These are phyloP conservation scores for Salvelinus namaycush DNA, from an alignment of 2,113 vertebrate species.

Conservation along the genomic window DNA sequence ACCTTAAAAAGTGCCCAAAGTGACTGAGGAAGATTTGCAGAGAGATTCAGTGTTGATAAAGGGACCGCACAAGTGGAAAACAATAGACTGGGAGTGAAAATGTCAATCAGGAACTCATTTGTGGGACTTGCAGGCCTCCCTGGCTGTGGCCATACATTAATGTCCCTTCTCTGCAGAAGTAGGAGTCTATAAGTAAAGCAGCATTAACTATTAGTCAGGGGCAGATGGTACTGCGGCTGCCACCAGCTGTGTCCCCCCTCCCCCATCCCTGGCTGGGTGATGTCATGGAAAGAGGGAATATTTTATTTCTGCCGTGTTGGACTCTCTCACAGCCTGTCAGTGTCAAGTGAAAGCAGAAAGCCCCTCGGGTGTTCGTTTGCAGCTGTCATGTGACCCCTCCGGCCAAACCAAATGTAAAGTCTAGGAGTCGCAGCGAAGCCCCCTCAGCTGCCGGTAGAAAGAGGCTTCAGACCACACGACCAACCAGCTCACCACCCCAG, in stretches of 20 bases:
- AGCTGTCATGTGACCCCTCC: constrained; percentile 80
- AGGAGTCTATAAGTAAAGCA: constrained; percentile 79
- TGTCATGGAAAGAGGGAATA: constrained; percentile 88
- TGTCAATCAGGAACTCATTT: constrained; percentile 39
- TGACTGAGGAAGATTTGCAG: neutral
- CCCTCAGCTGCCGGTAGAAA: constrained; percentile 75
- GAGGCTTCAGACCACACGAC: constrained; percentile 62
- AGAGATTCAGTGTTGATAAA: neutral
- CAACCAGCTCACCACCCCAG: constrained; percentile 32
- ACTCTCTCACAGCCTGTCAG: constrained; percentile 76
- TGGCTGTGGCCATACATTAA: constrained; percentile 30
- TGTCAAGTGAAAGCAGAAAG: constrained; percentile 78
- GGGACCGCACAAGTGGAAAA: neutral
- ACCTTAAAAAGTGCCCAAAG: neutral
- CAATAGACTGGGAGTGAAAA: constrained; percentile 28
- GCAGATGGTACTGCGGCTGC: constrained; percentile 91
- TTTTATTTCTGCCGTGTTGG: constrained; percentile 76
- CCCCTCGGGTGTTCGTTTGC: constrained; percentile 72
- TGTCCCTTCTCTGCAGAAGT: constrained; percentile 52
- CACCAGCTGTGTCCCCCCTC: constrained; percentile 84
- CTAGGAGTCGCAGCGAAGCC: constrained; percentile 64
- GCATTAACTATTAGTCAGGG: constrained; percentile 79
- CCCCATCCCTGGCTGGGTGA: constrained; percentile 75
- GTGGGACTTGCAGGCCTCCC: constrained; percentile 21
- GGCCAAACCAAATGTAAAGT: constrained; percentile 72